Evolutionary conservation across 2,797 vertebrate genomes (phyloP).

Genomic region (Halcyon badia): DNA sequence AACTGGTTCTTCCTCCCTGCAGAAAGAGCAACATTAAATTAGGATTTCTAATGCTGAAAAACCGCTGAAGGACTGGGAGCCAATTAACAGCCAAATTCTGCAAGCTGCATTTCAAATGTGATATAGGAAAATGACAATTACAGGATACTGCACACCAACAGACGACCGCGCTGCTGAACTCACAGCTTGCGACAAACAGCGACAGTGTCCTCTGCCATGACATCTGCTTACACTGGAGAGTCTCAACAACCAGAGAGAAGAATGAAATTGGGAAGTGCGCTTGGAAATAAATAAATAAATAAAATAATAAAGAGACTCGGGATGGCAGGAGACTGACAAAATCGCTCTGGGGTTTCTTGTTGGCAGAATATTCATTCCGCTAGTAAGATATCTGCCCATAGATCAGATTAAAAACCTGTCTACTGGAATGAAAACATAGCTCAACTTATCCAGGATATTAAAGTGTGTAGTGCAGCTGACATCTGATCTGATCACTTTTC

Average conservation of each 20-base stretch:
- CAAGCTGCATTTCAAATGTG: conserved; percentile 27
- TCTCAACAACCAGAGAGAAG: background rate
- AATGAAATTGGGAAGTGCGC: background rate
- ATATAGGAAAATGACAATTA: conserved; percentile 32
- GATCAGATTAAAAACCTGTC: conserved; percentile 72
- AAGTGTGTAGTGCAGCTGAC: conserved; percentile 66
- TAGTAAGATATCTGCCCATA: conserved; percentile 49
- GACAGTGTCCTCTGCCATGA: background rate
- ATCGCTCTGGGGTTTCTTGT: background rate
- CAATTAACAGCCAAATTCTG: conserved; percentile 55
- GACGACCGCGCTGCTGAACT: background rate
- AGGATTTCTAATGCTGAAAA: conserved; percentile 24
- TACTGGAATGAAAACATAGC: conserved; percentile 58
- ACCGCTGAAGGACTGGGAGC: conserved; percentile 20
- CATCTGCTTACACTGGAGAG: background rate
- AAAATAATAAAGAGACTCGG: background rate
- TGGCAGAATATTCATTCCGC: conserved; percentile 55
- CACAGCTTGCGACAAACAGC: background rate
- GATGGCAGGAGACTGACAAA: conserved; percentile 31
- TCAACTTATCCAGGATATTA: conserved; percentile 74
- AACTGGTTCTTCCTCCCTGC: background rate
- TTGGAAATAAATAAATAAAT: conserved; percentile 1
- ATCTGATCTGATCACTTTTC: conserved; percentile 66
- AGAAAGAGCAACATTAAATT: conserved; percentile 46
- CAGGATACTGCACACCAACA: background rate